Evolutionary conservation across 2,888 invertebrate genomes (phyloP).

Genomic region (Philopedon plagiatum): DNA sequence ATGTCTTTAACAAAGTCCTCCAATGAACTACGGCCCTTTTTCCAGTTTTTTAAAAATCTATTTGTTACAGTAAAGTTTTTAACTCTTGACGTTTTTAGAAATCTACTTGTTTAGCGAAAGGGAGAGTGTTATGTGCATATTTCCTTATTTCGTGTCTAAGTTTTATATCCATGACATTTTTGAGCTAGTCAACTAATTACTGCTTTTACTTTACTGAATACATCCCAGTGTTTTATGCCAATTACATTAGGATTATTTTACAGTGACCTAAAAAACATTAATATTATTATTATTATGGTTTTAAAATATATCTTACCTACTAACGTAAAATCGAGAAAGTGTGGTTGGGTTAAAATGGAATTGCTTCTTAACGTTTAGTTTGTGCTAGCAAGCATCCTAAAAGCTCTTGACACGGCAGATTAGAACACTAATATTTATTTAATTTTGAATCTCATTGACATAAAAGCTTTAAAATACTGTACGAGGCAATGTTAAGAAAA

Average conservation of each 20-base stretch:
- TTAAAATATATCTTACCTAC: too few relatives aligned
- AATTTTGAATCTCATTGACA: too few relatives aligned
- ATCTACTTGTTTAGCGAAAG: slow-evolving; percentile 52
- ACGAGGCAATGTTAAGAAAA: too few relatives aligned
- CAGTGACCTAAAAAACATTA: not conserved
- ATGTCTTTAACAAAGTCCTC: slow-evolving; percentile 21
- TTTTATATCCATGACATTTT: slow-evolving; percentile 25
- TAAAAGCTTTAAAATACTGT: too few relatives aligned
- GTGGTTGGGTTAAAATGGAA: too few relatives aligned
- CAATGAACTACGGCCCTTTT: slow-evolving; percentile 14
- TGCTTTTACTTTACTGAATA: not conserved
- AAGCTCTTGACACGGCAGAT: too few relatives aligned
- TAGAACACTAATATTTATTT: too few relatives aligned
- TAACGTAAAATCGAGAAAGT: too few relatives aligned
- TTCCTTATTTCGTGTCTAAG: not conserved
- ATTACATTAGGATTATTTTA: not conserved
- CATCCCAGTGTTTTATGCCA: not conserved
- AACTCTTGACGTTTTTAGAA: slow-evolving; percentile 54
- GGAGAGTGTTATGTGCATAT: slow-evolving; percentile 47
- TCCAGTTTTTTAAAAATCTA: slow-evolving; percentile 45
- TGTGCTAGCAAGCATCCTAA: too few relatives aligned
- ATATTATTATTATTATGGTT: too few relatives aligned
- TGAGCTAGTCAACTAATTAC: slow-evolving; percentile 9
- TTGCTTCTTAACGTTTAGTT: too few relatives aligned
- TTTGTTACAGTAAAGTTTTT: slow-evolving; percentile 55